These are phyloP conservation scores for Petroica traversi DNA, from an alignment of 2,113 vertebrate genomes.

Conservation along the genomic window DNA sequence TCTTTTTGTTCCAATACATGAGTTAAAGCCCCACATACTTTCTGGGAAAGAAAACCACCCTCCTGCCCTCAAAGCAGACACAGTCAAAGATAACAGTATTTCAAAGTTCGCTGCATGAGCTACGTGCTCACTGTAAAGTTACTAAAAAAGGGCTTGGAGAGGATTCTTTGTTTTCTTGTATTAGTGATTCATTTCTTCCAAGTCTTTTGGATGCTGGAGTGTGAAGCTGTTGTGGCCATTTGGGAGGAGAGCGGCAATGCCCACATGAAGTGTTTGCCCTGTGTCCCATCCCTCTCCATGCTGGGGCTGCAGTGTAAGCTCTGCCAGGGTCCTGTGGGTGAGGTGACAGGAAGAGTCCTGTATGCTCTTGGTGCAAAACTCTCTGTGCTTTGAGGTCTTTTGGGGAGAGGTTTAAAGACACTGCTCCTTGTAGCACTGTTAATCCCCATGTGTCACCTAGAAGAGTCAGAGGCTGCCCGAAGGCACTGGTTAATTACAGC, in stretches of 20 bases:
- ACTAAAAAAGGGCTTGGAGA: not conserved
- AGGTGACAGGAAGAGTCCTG: accelerated
- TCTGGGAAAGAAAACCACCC: not conserved
- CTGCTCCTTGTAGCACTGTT: not conserved
- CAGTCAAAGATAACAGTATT: not conserved
- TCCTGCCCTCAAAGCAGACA: not conserved
- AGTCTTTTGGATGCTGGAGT: not conserved
- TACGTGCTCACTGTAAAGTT: not conserved
- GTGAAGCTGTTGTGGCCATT: not conserved
- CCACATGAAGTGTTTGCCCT: not conserved
- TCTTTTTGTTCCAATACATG: accelerated
- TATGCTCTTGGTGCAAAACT: not conserved
- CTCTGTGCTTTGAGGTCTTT: not conserved
- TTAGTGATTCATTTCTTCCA: not conserved
- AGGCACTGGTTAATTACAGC: not conserved
- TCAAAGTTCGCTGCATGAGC: not conserved
- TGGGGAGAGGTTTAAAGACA: not conserved
- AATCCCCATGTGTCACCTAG: not conserved
- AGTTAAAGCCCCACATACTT: not conserved
- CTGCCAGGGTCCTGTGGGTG: accelerated
- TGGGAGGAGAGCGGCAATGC: not conserved
- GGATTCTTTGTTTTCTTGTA: not conserved
- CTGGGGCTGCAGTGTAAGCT: accelerated
- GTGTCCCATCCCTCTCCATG: not conserved
- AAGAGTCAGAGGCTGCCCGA: not conserved